Evolutionary conservation across 2,797 vertebrate genomes (phyloP), one percentile per base, ranked within the genome.

Genomic region (Gastrophryne carolinensis): DNA sequence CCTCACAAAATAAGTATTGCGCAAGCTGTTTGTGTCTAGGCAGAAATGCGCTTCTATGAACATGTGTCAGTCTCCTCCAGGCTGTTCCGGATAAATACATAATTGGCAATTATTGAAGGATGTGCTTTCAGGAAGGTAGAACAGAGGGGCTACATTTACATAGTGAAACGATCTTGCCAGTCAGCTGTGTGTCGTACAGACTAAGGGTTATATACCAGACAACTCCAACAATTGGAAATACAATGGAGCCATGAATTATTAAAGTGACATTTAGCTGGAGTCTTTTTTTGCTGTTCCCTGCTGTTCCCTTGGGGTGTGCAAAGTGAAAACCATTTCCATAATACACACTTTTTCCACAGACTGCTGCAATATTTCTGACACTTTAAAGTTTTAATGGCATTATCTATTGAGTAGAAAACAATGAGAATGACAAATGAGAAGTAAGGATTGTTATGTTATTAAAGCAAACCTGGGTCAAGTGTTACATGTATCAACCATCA

Each of bases 181-280:
- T 11, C 10, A 67, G 15, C 17, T 44, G 44, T 60, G 75, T 80
- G 39, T 80, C 75, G 49, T 60, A 80, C 61, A 50, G 52, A 72
- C 34, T 49, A 79, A 12, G 66, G 63, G 13, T 44, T 13, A 53
- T 63, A 63, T 76, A 47, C 17, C 76, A 75, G 81, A 23, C 29
- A 79, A 81, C 64, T 77, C 60, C 76, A 80, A 64, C 60, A 26
- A 72, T 57, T 65, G 64, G 69, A 81, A 83, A 80, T n/a, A 0
- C 11, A 79, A 67, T 39, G 61, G 78, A 82, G 82, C 78, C 58
- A 82, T 73, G 79, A 83, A 82, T 84, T 86, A 85, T 79, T 82
- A 68, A 86, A 47, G 64, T 67, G 41, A 69, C 30, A 69, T 63
- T 76, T 79, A 63, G 30, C 83, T 84, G 0, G 44, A 80, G 72